These are phyloP conservation scores for Epinotia bilunana DNA, from an alignment of 2,888 invertebrate genomes.

Conservation along the genomic window DNA sequence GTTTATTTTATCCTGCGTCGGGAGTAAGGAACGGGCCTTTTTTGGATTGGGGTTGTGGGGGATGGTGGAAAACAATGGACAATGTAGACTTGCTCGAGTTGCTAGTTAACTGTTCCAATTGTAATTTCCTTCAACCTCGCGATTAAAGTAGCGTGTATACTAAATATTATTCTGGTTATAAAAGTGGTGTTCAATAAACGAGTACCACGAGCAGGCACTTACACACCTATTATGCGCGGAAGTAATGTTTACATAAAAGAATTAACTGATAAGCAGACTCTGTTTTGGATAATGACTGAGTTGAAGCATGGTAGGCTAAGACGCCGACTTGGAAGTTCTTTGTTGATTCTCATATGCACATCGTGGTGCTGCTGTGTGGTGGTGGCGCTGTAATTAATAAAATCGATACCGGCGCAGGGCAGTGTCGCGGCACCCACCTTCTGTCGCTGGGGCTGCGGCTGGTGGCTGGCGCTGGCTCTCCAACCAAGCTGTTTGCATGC, in stretches of 20 bases:
- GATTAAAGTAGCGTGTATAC: neutral
- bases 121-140: neutral
- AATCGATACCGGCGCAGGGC: neutral
- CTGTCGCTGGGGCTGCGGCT: neutral
- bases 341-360: neutral
- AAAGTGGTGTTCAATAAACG: neutral
- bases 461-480: neutral
- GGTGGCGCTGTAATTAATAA: constrained; percentile 2
- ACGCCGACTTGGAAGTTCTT: neutral
- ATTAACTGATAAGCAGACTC: neutral
- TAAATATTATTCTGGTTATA: neutral
- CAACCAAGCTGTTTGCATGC: neutral
- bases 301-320: neutral
- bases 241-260: neutral
- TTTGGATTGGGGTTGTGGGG: no score
- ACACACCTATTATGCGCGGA: neutral
- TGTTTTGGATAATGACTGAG: neutral
- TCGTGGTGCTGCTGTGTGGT: neutral
- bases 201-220: neutral
- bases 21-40: no score
- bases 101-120: neutral
- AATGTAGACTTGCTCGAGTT: neutral
- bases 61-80: neutral
- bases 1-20: no score
- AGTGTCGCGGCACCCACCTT: constrained; percentile 3